Conservation (phyloP, 1,140 invertebrate species). For the Cardiocondyla obscurior region DNA sequence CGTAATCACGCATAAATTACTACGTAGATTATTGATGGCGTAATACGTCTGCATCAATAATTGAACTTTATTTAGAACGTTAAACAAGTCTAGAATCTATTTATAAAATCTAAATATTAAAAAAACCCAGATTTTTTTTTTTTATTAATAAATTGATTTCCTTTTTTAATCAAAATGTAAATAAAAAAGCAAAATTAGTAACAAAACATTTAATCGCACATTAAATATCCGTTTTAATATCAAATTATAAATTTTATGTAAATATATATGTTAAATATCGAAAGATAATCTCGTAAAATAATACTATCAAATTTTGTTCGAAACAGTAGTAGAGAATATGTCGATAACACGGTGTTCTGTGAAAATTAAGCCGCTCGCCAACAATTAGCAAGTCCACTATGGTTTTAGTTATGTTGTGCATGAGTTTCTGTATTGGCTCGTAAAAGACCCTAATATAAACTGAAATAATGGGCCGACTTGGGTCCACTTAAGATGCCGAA, state of each 20-base stretch:
- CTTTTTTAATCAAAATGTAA: neutral
- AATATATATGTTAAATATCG: neutral
- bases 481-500: constrained; percentile 71
- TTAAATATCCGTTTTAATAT: neutral
- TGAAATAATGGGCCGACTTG: constrained; percentile 75
- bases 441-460: constrained; percentile 73
- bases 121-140: neutral
- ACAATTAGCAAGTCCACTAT: constrained; percentile 73
- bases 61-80: no score
- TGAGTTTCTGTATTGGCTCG: constrained; percentile 71
- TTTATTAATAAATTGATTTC: neutral
- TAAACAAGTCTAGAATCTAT: neutral
- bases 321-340: neutral
- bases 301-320: neutral
- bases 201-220: neutral
- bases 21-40: no score
- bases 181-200: neutral
- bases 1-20: no score
- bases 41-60: no score
- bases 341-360: constrained; percentile 10
- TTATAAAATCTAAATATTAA: neutral
- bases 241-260: neutral
- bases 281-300: neutral
- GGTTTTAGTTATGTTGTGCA: constrained; percentile 68
- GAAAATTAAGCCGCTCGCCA: constrained; percentile 69